phyloP scores from a whole-genome alignment of 2,797 vertebrate species.

The Dicrostonyx torquatus region DNA sequence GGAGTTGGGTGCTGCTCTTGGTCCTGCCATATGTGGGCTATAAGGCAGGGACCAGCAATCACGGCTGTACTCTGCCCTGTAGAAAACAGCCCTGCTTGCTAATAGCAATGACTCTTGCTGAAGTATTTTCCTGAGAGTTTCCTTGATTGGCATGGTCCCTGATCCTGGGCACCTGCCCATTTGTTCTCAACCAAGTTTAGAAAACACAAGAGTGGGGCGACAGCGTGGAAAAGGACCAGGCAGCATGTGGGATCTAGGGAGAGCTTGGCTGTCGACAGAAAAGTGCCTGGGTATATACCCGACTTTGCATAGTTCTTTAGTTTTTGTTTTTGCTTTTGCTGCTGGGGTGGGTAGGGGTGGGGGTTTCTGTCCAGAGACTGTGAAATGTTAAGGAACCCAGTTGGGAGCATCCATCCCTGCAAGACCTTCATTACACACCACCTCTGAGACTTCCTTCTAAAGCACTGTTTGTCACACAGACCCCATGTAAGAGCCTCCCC shows the following conservation, averaged over 20 bases:
- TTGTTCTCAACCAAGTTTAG: background rate
- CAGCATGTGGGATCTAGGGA: background rate
- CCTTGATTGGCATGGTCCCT: rapidly evolving
- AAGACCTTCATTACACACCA: background rate
- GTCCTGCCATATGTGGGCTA: background rate
- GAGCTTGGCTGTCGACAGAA: background rate
- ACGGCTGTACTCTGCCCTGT: background rate
- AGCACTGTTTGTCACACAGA: background rate
- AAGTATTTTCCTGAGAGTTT: no score
- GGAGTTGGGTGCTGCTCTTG: background rate
- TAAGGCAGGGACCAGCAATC: background rate
- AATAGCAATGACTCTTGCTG: background rate
- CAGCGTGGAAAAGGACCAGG: no score
- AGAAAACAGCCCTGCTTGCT: background rate
- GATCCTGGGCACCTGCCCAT: background rate
- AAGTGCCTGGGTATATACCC: rapidly evolving
- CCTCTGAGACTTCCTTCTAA: rapidly evolving
- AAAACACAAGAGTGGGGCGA: background rate
- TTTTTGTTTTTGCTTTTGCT: background rate
- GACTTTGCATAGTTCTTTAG: background rate
- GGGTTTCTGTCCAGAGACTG: background rate
- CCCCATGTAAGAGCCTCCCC: background rate
- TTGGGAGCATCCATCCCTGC: rapidly evolving
- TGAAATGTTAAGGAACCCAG: background rate
- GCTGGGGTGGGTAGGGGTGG: no score